Evolutionary conservation across 1,140 invertebrate genomes (phyloP), one percentile per base, ranked within the genome.

Genomic region (Papilio xuthus): DNA sequence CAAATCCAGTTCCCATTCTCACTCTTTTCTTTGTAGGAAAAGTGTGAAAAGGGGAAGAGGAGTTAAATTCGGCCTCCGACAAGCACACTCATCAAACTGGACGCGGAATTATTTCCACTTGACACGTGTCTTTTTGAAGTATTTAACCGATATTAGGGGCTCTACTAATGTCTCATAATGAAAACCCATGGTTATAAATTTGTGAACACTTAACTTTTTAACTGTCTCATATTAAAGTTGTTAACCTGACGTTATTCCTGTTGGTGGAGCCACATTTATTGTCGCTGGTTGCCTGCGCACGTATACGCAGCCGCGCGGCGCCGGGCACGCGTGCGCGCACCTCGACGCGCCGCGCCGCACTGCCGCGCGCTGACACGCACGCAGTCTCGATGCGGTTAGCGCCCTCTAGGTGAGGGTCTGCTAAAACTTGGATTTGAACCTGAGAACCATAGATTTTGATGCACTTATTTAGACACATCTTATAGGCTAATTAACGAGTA

Each of bases 381-480:
- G 82, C 85, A 1, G 78, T 41, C 63, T 88, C 83, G 37, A 83
- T 13, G 81, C 78, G 7, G 13, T 67, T 28, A 3, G 80, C 74
- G 4, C 80, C 84, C 63, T 85, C 78, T 3, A 88, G 32, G 71
- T 84, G 81, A 0, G 82, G 81, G 60, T 87, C 86, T 0, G 85
- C 82, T 8, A 84, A 60, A 10, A 88, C 81, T 42, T 86, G 83
- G 18, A 90, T 84, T 84, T 90, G 83, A 1, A 90, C 84, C 89
- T 90, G 82, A 12, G 28, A 56, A 56, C 69, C 7, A 63, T 37
- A n/a, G 28, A 42, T 13, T 75, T 15, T n/a, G 3, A 4, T 56
- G 18, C 10, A 56, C 23, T 20, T 56, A 20, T 56, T 20, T 0
- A 20, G 8, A 56, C 1, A 20, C 4, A 7, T 56, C 53, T 13